phyloP scores from a whole-genome alignment of 2,888 invertebrate genomes.

The Melangyna quadrimaculata region DNA sequence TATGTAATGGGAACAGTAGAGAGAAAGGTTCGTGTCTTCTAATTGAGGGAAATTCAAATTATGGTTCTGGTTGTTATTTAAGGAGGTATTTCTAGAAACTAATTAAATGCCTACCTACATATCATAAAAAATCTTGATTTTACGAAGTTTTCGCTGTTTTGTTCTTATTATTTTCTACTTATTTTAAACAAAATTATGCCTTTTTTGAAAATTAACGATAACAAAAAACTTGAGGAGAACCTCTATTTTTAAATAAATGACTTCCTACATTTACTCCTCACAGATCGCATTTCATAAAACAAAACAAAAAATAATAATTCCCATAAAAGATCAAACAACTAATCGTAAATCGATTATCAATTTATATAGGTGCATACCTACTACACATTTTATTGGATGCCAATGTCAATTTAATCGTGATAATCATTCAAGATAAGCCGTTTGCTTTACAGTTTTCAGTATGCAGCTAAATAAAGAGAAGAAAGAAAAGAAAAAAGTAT shows the following conservation, averaged over 20 bases:
- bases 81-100: not conserved
- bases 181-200: too few species aligned
- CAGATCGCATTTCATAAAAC: not conserved
- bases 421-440: slow-evolving; percentile 60
- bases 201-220: too few species aligned
- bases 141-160: too few species aligned
- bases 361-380: not conserved
- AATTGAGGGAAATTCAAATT: not conserved
- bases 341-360: slow-evolving; percentile 47
- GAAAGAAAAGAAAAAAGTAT: slow-evolving; percentile 8
- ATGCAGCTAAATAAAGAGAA: not conserved
- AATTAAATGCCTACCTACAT: too few species aligned
- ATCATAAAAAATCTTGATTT: too few species aligned
- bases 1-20: not conserved
- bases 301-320: not conserved
- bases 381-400: slow-evolving; percentile 53
- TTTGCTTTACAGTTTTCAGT: slow-evolving; percentile 27
- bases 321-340: slow-evolving; percentile 46
- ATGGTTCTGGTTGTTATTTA: not conserved
- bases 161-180: too few species aligned
- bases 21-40: not conserved
- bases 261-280: not conserved
- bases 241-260: too few species aligned
- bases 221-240: too few species aligned
- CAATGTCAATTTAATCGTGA: slow-evolving; percentile 68